A percentile compares a stretch with the other conserved stretches of the same genome.
Conservation (phyloP, 1,140 invertebrate genomes). For the Penaeus chinensis region DNA sequence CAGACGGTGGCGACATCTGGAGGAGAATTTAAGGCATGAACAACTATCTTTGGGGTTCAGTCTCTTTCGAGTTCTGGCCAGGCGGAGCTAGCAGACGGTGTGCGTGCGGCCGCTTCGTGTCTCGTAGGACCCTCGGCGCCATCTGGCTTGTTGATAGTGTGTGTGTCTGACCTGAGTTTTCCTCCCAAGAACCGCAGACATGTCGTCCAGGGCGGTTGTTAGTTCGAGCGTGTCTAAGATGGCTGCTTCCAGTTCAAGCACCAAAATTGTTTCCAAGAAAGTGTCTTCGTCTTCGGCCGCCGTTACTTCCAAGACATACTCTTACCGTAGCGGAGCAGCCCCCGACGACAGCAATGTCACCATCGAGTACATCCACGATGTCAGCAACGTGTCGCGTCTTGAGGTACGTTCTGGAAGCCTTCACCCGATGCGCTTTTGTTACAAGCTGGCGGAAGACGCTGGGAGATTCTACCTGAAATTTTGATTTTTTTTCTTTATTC, state of each 20-base stretch:
- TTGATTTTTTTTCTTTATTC: too few relatives aligned
- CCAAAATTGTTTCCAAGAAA: slow-evolving; percentile 21
- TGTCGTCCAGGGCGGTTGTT: slow-evolving; percentile 44
- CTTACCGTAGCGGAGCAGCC: slow-evolving; percentile 37
- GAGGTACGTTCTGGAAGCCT: slow-evolving; percentile 30
- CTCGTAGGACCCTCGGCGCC: slow-evolving; percentile 28
- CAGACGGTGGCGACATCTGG: slow-evolving; percentile 44
- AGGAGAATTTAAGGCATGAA: slow-evolving; percentile 48
- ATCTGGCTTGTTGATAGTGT: slow-evolving; percentile 9
- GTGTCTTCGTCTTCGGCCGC: not conserved
- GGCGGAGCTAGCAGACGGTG: slow-evolving; percentile 46
- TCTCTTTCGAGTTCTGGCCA: slow-evolving; percentile 46
- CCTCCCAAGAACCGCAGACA: not conserved
- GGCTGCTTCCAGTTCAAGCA: slow-evolving; percentile 14
- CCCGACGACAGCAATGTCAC: slow-evolving; percentile 42
- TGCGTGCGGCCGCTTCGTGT: slow-evolving; percentile 39
- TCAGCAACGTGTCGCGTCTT: slow-evolving; percentile 32
- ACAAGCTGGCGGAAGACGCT: too few relatives aligned
- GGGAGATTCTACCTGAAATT: too few relatives aligned
- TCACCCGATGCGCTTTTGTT: too few relatives aligned
- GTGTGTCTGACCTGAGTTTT: slow-evolving; percentile 25
- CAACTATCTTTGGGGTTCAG: slow-evolving; percentile 42
- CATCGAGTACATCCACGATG: slow-evolving; percentile 47
- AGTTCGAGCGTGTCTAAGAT: slow-evolving; percentile 2
- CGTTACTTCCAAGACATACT: slow-evolving; percentile 47